Percentiles rank a stretch among this genome's conserved stretches.
phyloP scores from a whole-genome alignment of 2,797 vertebrate genomes.

The Oreochromis grahami region DNA sequence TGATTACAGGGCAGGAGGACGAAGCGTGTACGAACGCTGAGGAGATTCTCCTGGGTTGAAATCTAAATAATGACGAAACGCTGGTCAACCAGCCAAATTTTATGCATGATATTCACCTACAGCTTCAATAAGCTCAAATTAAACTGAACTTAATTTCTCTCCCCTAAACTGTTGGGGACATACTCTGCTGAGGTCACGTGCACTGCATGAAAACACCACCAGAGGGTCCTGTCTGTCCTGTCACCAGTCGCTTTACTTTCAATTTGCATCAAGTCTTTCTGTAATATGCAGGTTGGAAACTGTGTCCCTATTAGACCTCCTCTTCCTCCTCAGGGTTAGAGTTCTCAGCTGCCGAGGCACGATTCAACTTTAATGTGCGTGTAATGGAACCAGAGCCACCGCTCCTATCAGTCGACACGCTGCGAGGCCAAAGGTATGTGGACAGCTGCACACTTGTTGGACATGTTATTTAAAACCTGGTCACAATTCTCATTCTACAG shows the following conservation, averaged over 20 bases:
- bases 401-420: not conserved
- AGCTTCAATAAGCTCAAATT: not conserved
- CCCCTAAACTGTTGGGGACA: not conserved
- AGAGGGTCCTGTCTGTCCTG: not conserved
- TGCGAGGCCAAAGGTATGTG: not conserved
- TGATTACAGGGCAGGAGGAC: not conserved
- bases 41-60: not conserved
- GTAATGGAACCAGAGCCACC: conserved; percentile 13
- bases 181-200: not conserved
- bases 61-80: not conserved
- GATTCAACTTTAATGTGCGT: conserved; percentile 58
- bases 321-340: not conserved
- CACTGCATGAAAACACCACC: not conserved
- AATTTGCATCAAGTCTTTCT: not conserved
- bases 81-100: accelerated
- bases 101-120: not conserved
- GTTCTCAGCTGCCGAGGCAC: conserved; percentile 25
- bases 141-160: not conserved
- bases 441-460: not conserved
- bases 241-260: not conserved
- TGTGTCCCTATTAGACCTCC: not conserved
- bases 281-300: not conserved
- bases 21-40: not conserved
- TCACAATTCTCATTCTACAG: not conserved
- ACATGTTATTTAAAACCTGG: not conserved